Conservation (phyloP, 2,888 invertebrate species). For the Dusona sp. region DNA sequence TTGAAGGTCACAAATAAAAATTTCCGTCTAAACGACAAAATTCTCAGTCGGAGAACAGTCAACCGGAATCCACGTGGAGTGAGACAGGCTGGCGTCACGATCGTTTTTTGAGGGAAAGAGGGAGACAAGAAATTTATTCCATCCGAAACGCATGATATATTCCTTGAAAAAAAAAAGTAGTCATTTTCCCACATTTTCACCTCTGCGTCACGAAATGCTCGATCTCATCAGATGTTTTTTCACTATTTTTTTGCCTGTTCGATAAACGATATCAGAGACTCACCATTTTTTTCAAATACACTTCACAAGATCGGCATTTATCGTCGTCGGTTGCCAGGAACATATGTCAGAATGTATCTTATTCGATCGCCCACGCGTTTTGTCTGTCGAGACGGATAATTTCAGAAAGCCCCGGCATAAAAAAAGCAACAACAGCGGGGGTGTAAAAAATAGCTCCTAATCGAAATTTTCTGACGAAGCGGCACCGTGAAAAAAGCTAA, state of each 20-base stretch:
- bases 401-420: background rate
- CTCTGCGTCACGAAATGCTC: slow-evolving; percentile 9
- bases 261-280: slow-evolving; percentile 3
- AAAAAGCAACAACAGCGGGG: slow-evolving; percentile 7
- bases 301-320: background rate
- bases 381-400: slow-evolving; percentile 32
- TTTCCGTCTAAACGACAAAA: too few species aligned
- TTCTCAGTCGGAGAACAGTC: too few species aligned
- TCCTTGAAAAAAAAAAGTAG: slow-evolving; percentile 10
- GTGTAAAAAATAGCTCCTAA: background rate
- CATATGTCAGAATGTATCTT: slow-evolving; percentile 14
- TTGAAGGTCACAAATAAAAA: too few species aligned
- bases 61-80: too few species aligned
- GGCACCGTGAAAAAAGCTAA: background rate
- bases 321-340: background rate
- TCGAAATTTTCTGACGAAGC: slow-evolving; percentile 29
- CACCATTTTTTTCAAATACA: background rate
- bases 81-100: too few species aligned
- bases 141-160: slow-evolving; percentile 7
- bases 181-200: slow-evolving; percentile 10
- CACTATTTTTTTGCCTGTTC: background rate
- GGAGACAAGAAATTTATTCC: too few species aligned
- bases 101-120: too few species aligned
- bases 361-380: slow-evolving; percentile 45
- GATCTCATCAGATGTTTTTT: background rate